phyloP scores from a whole-genome alignment of 1,140 invertebrate genomes.

The Andrena cerasifolii region DNA sequence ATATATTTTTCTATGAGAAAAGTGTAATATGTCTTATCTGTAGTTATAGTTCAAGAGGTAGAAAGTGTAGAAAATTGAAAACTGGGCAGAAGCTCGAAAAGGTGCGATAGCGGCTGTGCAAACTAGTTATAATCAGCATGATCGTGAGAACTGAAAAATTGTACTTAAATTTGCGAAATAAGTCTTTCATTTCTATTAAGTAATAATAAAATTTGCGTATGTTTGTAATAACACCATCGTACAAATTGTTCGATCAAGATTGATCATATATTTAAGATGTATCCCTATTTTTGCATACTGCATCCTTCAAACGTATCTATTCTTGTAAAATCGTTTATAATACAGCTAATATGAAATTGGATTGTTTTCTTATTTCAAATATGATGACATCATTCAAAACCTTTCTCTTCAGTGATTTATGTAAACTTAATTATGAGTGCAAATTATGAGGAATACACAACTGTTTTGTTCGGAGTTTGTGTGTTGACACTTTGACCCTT shows the following conservation, averaged over 20 bases:
- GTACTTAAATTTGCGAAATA: background rate
- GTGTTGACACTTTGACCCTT: too few relatives aligned
- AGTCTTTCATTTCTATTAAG: background rate
- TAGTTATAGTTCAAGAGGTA: too few relatives aligned
- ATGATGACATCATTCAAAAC: background rate
- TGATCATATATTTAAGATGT: background rate
- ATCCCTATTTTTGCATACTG: background rate
- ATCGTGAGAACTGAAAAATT: background rate
- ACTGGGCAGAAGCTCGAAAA: background rate
- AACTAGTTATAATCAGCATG: constrained; percentile 1
- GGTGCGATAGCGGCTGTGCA: background rate
- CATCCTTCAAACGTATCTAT: background rate
- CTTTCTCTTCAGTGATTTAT: background rate
- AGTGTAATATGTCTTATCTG: background rate
- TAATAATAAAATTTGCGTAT: background rate
- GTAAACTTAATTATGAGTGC: too few relatives aligned
- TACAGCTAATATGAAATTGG: background rate
- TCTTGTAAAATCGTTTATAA: background rate
- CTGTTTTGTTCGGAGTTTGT: too few relatives aligned
- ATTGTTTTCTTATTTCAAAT: background rate
- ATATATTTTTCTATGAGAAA: background rate
- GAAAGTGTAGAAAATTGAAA: background rate
- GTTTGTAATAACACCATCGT: background rate
- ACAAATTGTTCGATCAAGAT: background rate
- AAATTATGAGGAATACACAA: too few relatives aligned